Base-by-base conservation (phyloP, 1,140 invertebrate genomes). In the Wiebesia pumilae region DNA sequence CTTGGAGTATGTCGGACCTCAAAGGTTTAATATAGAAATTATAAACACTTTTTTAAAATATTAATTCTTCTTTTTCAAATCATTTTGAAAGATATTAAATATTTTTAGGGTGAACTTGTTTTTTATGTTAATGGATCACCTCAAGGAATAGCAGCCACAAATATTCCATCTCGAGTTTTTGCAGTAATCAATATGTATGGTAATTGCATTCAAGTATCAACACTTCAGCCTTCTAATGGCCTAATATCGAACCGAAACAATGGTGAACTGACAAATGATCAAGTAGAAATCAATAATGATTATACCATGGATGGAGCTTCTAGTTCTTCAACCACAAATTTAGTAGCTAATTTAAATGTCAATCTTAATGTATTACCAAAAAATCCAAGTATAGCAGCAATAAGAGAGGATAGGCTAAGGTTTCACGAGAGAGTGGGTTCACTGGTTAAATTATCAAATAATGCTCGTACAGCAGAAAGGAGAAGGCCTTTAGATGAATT, bases 101-200 rank as follows among this genome's bases (percentile, higher is more conserved):
- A 35, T 87, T 73, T 94, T 85, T 90, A 97, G 95, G 96, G 96
- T 10, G 97, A 98, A 88, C 94, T 99, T 80, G 95, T 98, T 89
- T 98, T 98, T 93, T 98, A 96, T 92, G 95, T 99, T 0, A 98
- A 99, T 93, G 97, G 97, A 14, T 94, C 96, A 84, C 97, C 97
- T 40, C 97, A 98, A 93, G 98, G 98, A 21, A 94, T 98, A 75
- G 98, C 98, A 2, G 97, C 96, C 0, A 95, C 94, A 88, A 96
- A 96, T 89, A 94, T 99, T 88, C 97, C 98, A 38, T 90, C 94
- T 27, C 94, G 95, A 67, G 94, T 99, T 27, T 98, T 96, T 95
- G 98, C 97, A 16, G 96, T 99, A 24, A 95, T 99, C 40, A 97
- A 98, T 94, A 94, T 99, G 91, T 99, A 98, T 93, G 98, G 98